Percentiles rank a stretch among this genome's conserved stretches.
Conservation (phyloP, 64 coral and sea anemone species). For the Dendrophyllia cribrosa region DNA sequence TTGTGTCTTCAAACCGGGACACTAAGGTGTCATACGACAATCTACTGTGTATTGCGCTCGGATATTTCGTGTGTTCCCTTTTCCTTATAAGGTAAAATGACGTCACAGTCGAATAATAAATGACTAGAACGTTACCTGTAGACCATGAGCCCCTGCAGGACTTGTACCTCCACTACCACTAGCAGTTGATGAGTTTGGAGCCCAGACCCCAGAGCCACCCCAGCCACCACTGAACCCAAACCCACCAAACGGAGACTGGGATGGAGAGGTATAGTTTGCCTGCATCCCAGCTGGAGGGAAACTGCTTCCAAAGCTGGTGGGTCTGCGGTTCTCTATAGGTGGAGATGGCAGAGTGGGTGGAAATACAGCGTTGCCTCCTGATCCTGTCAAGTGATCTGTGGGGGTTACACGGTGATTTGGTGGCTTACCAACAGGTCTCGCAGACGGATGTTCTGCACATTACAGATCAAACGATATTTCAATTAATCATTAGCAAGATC, state of each 20-base stretch:
- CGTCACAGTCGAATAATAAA: too few relatives aligned
- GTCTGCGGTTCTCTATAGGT: conserved; percentile 25
- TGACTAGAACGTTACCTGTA: conserved; percentile 21
- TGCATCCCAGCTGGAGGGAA: conserved; percentile 25
- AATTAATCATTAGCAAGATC: background rate
- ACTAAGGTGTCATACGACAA: too few relatives aligned
- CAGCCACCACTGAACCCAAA: conserved; percentile 70
- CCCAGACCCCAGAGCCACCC: conserved; percentile 71
- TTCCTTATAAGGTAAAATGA: too few relatives aligned
- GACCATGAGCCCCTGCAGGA: conserved; percentile 22
- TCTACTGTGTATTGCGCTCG: too few relatives aligned
- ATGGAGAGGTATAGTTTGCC: conserved; percentile 25
- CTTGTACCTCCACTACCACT: conserved; percentile 17
- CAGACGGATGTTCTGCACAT: conserved; percentile 28
- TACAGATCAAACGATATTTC: background rate
- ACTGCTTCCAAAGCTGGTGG: conserved; percentile 35
- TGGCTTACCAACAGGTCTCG: conserved; percentile 40
- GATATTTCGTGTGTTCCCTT: too few relatives aligned
- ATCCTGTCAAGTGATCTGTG: background rate
- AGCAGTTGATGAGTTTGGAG: conserved; percentile 32
- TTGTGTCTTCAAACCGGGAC: too few relatives aligned
- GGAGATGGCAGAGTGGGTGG: conserved; percentile 34
- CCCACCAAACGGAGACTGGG: conserved; percentile 59
- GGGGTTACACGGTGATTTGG: conserved; percentile 18
- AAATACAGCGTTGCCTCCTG: conserved; percentile 5